Conservation (phyloP, 2,113 vertebrate species). For the Prunella fulvescens region DNA sequence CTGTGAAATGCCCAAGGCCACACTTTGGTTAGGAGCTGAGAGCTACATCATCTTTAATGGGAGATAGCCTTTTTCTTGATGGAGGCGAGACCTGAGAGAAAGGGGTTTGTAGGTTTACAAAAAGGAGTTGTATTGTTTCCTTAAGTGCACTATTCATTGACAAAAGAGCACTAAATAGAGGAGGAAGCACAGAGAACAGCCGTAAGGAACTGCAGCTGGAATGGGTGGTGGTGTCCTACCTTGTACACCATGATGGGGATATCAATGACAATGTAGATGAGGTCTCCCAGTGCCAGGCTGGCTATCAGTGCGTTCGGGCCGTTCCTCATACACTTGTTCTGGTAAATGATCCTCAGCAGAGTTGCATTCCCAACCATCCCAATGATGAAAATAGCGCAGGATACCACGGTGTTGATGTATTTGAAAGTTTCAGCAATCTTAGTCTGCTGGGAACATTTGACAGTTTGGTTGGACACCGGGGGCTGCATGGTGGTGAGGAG, state of each 20-base stretch:
- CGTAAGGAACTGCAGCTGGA: not conserved
- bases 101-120: not conserved
- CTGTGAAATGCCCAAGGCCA: not conserved
- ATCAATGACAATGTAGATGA: conserved; percentile 92
- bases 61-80: not conserved
- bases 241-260: conserved; percentile 94
- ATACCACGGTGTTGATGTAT: conserved; percentile 92
- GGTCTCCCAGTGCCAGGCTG: conserved; percentile 94
- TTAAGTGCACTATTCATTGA: not conserved
- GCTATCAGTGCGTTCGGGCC: conserved; percentile 96
- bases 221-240: conserved; percentile 73
- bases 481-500: conserved; percentile 61
- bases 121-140: not conserved
- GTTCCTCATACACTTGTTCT: conserved; percentile 99
- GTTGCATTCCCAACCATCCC: conserved; percentile 95
- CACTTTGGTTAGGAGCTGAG: not conserved
- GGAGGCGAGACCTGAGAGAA: not conserved
- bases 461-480: conserved; percentile 56
- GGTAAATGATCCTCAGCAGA: conserved; percentile 96
- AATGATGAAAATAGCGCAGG: conserved; percentile 89
- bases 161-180: not conserved
- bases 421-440: conserved; percentile 82
- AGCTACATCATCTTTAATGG: not conserved
- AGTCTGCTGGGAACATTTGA: conserved; percentile 69
- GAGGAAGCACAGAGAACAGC: not conserved